Conservation (phyloP, 1,140 invertebrate genomes). For the Heliconius eleuchia region DNA sequence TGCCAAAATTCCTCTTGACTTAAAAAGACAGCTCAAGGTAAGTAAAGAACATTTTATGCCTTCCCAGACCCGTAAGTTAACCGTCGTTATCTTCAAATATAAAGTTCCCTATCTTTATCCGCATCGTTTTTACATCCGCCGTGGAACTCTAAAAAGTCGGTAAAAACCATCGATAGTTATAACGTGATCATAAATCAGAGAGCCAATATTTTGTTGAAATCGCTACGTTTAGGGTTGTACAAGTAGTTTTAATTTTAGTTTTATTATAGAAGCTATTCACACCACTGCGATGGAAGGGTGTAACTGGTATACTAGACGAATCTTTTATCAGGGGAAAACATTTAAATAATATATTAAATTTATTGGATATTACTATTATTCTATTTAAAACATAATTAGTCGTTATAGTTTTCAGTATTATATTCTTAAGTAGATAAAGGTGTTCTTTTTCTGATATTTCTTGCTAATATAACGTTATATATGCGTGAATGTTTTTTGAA, state of each 20-base stretch:
- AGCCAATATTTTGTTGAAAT: slow-evolving; percentile 36
- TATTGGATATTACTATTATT: too few relatives aligned
- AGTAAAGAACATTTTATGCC: slow-evolving; percentile 18
- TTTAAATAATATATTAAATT: too few relatives aligned
- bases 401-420: too few relatives aligned
- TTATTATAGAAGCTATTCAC: neutral
- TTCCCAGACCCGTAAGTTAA: slow-evolving; percentile 16
- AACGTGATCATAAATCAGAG: slow-evolving; percentile 33
- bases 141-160: slow-evolving; percentile 32
- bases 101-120: slow-evolving; percentile 25
- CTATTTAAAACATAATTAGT: too few relatives aligned
- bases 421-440: too few relatives aligned
- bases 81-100: slow-evolving; percentile 32
- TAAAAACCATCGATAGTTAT: slow-evolving; percentile 40
- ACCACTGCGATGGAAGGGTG: neutral
- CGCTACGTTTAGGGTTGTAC: slow-evolving; percentile 28
- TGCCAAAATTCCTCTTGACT: slow-evolving; percentile 18
- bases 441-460: too few relatives aligned
- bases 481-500: too few relatives aligned
- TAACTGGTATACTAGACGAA: too few relatives aligned
- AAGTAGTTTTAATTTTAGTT: neutral
- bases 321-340: too few relatives aligned
- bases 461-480: too few relatives aligned
- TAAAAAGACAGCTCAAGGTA: slow-evolving; percentile 16
- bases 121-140: slow-evolving; percentile 27